Conservation (phyloP, 2,113 vertebrate species). For the Apistogramma diplotaenia region DNA sequence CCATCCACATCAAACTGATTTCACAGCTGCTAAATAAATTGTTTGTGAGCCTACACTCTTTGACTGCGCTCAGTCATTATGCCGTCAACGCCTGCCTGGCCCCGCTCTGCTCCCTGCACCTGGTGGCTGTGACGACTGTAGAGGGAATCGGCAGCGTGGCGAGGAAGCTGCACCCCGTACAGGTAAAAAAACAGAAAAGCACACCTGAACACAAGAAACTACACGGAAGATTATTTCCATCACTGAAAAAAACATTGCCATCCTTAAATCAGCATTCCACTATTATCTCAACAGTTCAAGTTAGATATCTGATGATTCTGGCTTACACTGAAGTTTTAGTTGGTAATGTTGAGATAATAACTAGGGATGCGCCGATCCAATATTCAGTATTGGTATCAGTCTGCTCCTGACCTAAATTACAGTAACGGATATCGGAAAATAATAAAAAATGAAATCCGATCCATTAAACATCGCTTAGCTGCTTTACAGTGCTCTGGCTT, state of each 20-base stretch:
- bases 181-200: constrained; percentile 72
- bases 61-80: constrained; percentile 80
- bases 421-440: too few relatives aligned
- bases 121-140: constrained; percentile 88
- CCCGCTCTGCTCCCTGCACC: constrained; percentile 88
- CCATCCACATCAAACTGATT: not conserved
- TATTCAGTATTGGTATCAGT: too few relatives aligned
- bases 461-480: too few relatives aligned
- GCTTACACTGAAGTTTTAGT: too few relatives aligned
- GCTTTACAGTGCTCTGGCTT: too few relatives aligned
- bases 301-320: too few relatives aligned
- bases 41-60: constrained; percentile 46
- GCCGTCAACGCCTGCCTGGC: constrained; percentile 89
- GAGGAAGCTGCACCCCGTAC: constrained; percentile 87
- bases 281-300: not conserved
- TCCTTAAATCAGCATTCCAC: not conserved
- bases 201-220: not conserved
- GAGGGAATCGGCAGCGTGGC: constrained; percentile 93
- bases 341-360: too few relatives aligned
- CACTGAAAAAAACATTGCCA: not conserved
- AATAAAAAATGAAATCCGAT: too few relatives aligned
- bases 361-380: too few relatives aligned
- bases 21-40: not conserved
- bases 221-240: not conserved
- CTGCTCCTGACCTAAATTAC: too few relatives aligned